Conservation (phyloP, 2,888 invertebrate genomes). For the Meteorus colon region DNA sequence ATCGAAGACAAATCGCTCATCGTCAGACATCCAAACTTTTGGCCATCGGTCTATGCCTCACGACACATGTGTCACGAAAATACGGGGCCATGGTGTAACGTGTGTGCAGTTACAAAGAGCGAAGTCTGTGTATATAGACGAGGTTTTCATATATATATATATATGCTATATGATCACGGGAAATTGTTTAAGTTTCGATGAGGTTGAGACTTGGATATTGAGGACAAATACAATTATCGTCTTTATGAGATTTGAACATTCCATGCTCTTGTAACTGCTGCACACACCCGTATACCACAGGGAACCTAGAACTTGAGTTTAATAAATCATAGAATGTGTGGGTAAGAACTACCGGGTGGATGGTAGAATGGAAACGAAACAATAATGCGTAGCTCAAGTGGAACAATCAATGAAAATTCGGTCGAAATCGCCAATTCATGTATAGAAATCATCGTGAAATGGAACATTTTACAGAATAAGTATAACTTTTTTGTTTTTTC, state of each 20-base stretch:
- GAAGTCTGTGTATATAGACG: slow-evolving; percentile 9
- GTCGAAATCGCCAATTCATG: no score
- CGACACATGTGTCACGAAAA: slow-evolving; percentile 58
- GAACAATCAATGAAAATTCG: no score
- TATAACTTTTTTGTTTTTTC: no score
- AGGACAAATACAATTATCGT: slow-evolving; percentile 27
- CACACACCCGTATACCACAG: no score
- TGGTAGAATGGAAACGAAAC: no score
- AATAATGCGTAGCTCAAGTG: no score
- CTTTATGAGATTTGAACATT: slow-evolving; percentile 22
- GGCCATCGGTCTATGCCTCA: slow-evolving; percentile 54
- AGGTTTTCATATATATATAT: slow-evolving; percentile 4
- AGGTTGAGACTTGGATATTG: slow-evolving; percentile 23
- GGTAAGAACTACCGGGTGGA: no score
- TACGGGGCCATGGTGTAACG: slow-evolving; percentile 39
- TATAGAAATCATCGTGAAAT: no score
- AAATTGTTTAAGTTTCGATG: slow-evolving; percentile 65
- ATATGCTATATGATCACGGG: slow-evolving; percentile 41
- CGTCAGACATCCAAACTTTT: slow-evolving; percentile 60
- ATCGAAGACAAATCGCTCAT: slow-evolving; percentile 61
- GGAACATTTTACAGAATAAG: no score
- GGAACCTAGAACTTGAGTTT: background rate
- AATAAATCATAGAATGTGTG: no score
- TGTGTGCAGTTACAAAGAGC: slow-evolving; percentile 34
- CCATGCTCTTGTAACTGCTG: background rate